A percentile compares a stretch with the other conserved stretches of the same genome.
phyloP scores from a whole-genome alignment of 1,140 invertebrate species.

The Manduca sexta region DNA sequence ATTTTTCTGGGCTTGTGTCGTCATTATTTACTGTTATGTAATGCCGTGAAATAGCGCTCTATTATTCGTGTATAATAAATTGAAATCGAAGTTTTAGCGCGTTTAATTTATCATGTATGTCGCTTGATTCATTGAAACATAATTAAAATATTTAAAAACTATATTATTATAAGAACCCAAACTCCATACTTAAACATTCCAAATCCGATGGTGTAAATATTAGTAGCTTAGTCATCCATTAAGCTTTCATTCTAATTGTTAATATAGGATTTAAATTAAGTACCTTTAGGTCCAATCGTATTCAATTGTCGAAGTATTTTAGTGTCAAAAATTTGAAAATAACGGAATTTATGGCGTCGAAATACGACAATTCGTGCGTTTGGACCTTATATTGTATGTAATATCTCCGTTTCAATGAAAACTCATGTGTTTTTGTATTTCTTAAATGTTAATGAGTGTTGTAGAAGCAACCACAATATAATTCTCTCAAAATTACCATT shows the following conservation, averaged over 20 bases:
- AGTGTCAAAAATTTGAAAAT: too few species aligned
- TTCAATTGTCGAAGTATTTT: neutral
- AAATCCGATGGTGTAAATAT: slow-evolving; percentile 38
- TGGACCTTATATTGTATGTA: neutral
- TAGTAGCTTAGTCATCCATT: neutral
- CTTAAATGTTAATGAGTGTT: slow-evolving; percentile 28
- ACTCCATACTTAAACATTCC: slow-evolving; percentile 55
- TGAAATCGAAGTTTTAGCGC: too few species aligned
- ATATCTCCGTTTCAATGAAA: slow-evolving; percentile 23
- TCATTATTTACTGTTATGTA: too few species aligned
- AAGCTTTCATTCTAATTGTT: slow-evolving; percentile 22
- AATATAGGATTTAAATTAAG: slow-evolving; percentile 22
- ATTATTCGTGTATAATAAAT: too few species aligned
- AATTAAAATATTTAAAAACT: neutral
- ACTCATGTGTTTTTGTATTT: slow-evolving; percentile 23
- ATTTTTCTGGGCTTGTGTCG: too few species aligned
- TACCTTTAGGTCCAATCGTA: slow-evolving; percentile 7
- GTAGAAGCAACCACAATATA: slow-evolving; percentile 26
- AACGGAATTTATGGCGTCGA: too few species aligned
- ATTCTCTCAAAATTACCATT: too few species aligned
- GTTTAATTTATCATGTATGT: too few species aligned
- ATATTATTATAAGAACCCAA: neutral
- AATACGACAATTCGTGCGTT: too few species aligned
- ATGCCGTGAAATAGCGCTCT: too few species aligned
- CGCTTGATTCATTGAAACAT: too few species aligned